phyloP scores from a whole-genome alignment of 1,140 invertebrate genomes.

The Lordiphosa collinella region DNA sequence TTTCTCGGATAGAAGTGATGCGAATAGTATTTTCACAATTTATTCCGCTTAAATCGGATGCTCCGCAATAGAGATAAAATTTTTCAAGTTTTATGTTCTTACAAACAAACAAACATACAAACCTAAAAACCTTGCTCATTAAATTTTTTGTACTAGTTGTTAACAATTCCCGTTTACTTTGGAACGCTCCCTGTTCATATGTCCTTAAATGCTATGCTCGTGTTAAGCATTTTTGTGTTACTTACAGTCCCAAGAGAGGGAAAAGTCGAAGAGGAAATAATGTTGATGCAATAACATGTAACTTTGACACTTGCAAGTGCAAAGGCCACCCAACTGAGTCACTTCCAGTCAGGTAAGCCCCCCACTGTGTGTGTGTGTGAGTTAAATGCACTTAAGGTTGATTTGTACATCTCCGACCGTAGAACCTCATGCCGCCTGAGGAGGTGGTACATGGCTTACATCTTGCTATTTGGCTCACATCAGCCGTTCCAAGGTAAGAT shows the following conservation, averaged over 20 bases:
- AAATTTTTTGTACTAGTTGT: too few relatives aligned
- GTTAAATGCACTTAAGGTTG: constrained; percentile 74
- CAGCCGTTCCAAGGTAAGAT: constrained; percentile 43
- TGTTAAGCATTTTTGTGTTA: constrained; percentile 37
- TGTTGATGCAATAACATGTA: constrained; percentile 73
- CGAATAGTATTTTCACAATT: too few relatives aligned
- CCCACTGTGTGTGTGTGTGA: constrained; percentile 19
- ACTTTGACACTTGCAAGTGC: constrained; percentile 61
- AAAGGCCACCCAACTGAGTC: constrained; percentile 3
- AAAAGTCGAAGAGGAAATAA: constrained; percentile 41
- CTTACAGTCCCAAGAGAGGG: constrained; percentile 4
- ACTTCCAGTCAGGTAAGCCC: neutral
- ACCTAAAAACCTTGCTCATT: too few relatives aligned
- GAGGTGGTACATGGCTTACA: constrained; percentile 9
- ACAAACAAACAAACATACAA: too few relatives aligned
- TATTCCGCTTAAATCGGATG: too few relatives aligned
- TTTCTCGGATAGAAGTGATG: too few relatives aligned
- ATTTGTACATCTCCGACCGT: constrained; percentile 51
- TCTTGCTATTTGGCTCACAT: too few relatives aligned
- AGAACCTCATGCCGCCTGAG: constrained; percentile 37
- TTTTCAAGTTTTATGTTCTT: too few relatives aligned
- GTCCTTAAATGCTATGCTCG: constrained; percentile 3
- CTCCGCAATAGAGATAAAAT: too few relatives aligned
- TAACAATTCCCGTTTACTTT: too few relatives aligned
- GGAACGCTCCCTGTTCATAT: too few relatives aligned